phyloP scores from a whole-genome alignment of 37 sponge, comb jelly and placozoan genomes.

The Cladorhizidae sp. region DNA sequence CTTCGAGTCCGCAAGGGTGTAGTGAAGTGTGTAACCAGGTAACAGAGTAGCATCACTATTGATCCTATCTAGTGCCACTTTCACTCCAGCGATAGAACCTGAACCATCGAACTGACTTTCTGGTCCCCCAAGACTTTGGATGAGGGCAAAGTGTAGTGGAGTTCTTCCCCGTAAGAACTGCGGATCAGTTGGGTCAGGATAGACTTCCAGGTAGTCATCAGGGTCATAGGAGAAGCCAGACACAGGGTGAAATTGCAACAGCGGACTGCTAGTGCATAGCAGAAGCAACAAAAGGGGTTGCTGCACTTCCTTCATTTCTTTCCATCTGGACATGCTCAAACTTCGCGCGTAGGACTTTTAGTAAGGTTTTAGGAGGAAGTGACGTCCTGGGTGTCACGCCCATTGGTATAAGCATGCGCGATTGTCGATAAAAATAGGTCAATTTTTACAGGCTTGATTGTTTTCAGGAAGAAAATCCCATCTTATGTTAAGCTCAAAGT shows the following conservation, averaged over 20 bases:
- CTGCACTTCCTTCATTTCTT: background rate
- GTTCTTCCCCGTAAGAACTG: background rate
- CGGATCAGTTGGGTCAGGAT: background rate
- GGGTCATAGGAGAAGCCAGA: background rate
- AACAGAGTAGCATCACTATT: constrained; percentile 29
- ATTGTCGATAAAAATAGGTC: no score
- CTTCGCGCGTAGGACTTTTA: no score
- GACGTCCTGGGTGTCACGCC: no score
- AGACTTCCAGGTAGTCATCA: constrained; percentile 9
- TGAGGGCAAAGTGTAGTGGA: constrained; percentile 22
- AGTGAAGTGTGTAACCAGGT: constrained; percentile 33
- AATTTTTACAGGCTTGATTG: no score
- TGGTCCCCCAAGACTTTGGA: constrained; percentile 30
- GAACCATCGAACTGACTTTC: constrained; percentile 24
- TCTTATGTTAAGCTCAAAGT: no score
- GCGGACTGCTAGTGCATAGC: background rate
- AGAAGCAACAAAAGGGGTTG: background rate
- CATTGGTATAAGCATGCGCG: no score
- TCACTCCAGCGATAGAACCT: constrained; percentile 24
- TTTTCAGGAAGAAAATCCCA: no score
- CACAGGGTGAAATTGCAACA: background rate
- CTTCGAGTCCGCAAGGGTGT: constrained; percentile 5
- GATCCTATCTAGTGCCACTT: constrained; percentile 37
- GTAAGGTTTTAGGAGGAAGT: no score
- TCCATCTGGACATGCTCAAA: no score